Percentiles rank a stretch among this genome's conserved stretches.
phyloP scores from a whole-genome alignment of 2,113 vertebrate species.

The Junco hyemalis region DNA sequence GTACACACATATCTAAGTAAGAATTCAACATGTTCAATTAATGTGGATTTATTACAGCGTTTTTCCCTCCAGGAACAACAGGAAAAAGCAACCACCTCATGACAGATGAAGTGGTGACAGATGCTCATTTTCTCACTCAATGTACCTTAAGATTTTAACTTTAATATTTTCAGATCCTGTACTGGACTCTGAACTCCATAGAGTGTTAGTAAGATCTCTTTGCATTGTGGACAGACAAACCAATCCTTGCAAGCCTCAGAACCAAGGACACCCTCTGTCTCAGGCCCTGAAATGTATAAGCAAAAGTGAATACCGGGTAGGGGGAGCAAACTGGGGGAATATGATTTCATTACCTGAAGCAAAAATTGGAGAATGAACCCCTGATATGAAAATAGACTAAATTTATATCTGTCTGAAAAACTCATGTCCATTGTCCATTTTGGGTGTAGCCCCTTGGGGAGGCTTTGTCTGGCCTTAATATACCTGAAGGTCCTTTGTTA shows the following conservation, averaged over 20 bases:
- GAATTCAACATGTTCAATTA: not conserved
- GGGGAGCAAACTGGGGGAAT: not conserved
- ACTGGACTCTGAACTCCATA: not conserved
- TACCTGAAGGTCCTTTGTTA: not conserved
- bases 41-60: not conserved
- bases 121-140: not conserved
- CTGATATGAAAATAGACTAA: not conserved
- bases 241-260: not conserved
- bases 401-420: not conserved
- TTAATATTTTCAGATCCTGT: not conserved
- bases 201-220: not conserved
- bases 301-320: not conserved
- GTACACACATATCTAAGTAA: not conserved
- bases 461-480: not conserved
- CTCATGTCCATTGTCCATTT: not conserved
- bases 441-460: not conserved
- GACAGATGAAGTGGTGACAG: not conserved
- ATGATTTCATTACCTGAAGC: not conserved
- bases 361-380: not conserved
- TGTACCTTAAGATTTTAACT: not conserved
- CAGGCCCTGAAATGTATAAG: not conserved
- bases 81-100: not conserved
- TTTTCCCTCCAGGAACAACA: not conserved
- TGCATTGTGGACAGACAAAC: rapidly evolving
- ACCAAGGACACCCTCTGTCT: too few species aligned